Evolutionary conservation across 1,140 invertebrate species (phyloP).

Genomic region (Cryptotermes secundus): DNA sequence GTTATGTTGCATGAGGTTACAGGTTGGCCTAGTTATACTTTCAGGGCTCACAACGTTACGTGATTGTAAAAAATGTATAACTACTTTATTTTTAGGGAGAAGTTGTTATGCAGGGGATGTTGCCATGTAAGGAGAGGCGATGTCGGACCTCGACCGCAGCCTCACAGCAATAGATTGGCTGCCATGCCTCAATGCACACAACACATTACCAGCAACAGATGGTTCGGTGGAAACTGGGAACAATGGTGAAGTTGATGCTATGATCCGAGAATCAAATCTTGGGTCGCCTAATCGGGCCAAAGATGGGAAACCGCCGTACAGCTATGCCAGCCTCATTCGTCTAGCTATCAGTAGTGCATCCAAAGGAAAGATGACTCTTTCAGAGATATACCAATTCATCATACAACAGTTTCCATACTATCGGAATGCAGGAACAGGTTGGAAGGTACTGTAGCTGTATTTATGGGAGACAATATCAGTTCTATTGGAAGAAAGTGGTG

Average conservation of each 20-base stretch:
- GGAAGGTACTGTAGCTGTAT: slow-evolving; percentile 59
- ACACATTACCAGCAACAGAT: slow-evolving; percentile 37
- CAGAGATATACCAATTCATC: slow-evolving; percentile 75
- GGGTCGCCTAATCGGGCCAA: slow-evolving; percentile 40
- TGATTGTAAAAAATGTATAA: neutral
- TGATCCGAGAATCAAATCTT: slow-evolving; percentile 40
- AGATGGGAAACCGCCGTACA: slow-evolving; percentile 60
- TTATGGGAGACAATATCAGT: neutral
- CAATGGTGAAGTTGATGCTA: slow-evolving; percentile 31
- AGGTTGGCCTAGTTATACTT: slow-evolving; percentile 18
- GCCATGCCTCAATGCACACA: slow-evolving; percentile 48
- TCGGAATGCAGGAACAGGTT: slow-evolving; percentile 66
- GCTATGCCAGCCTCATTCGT: slow-evolving; percentile 70
- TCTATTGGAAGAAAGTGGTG: too few species aligned
- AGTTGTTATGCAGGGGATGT: neutral
- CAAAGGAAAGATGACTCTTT: slow-evolving; percentile 72
- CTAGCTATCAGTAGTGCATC: slow-evolving; percentile 70
- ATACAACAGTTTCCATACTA: slow-evolving; percentile 74
- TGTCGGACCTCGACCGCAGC: slow-evolving; percentile 53
- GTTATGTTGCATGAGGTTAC: slow-evolving; percentile 13
- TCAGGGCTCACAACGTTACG: neutral
- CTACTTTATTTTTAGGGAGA: neutral
- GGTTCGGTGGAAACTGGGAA: slow-evolving; percentile 38
- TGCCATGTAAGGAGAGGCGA: slow-evolving; percentile 22
- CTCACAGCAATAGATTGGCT: slow-evolving; percentile 60